Percentiles rank a stretch among this genome's conserved stretches.
phyloP scores from a whole-genome alignment of 1,140 invertebrate genomes.

The Orchesella cincta region DNA sequence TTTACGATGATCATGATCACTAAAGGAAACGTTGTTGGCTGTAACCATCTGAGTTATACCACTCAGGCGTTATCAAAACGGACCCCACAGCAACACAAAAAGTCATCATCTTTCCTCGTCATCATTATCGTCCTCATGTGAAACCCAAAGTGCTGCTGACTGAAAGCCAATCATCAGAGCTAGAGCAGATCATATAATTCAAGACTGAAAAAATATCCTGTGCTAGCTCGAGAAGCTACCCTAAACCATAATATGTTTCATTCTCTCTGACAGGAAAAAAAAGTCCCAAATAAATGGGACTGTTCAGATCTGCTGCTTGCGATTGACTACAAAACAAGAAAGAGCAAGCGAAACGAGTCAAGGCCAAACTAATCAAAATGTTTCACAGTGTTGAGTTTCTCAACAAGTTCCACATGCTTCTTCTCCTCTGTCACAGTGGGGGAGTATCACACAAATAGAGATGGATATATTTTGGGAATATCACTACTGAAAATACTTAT shows the following conservation, averaged over 20 bases:
- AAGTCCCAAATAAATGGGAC: background rate
- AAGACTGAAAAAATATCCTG: background rate
- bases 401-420: constrained; percentile 36
- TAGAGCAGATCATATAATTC: constrained; percentile 5
- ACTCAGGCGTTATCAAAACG: background rate
- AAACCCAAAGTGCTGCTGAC: background rate
- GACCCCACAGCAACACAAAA: background rate
- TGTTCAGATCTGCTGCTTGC: background rate
- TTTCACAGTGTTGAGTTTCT: constrained; percentile 28
- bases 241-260: background rate
- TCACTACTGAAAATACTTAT: too few species aligned
- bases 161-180: background rate
- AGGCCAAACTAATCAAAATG: constrained; percentile 26
- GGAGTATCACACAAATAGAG: constrained; percentile 7
- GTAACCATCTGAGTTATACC: too few species aligned
- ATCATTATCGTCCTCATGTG: background rate
- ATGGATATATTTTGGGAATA: too few species aligned
- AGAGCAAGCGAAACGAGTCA: background rate
- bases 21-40: too few species aligned
- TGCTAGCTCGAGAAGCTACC: background rate
- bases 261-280: background rate
- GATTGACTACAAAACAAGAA: background rate
- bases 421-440: constrained; percentile 33
- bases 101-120: too few species aligned
- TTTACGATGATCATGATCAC: too few species aligned